These are phyloP conservation scores for Meloidogyne floridensis DNA, from an alignment of 1,140 invertebrate species.

Conservation along the genomic window DNA sequence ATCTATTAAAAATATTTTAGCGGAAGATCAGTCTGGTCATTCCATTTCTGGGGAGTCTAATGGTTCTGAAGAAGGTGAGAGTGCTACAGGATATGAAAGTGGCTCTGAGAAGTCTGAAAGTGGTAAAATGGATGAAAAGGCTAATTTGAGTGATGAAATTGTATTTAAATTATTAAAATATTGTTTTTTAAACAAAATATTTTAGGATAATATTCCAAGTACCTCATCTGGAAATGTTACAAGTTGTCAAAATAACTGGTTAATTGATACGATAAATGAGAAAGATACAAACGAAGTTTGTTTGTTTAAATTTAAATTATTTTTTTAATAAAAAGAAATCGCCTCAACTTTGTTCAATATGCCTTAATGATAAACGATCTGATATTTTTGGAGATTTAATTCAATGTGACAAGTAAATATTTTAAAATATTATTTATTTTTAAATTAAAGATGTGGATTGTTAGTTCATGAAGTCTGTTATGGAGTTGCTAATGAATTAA, in stretches of 20 bases:
- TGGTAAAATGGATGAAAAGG: constrained; percentile 5
- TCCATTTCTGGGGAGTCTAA: not conserved
- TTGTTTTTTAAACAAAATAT: not conserved
- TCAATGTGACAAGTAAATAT: constrained; percentile 41
- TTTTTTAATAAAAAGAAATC: too few species aligned
- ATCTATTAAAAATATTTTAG: constrained; percentile 18
- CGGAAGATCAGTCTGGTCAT: not conserved
- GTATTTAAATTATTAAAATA: constrained; percentile 16
- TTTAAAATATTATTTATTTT: constrained; percentile 3
- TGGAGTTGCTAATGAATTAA: constrained; percentile 3
- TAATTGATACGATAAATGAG: too few species aligned
- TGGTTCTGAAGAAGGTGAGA: not conserved
- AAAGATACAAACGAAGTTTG: too few species aligned
- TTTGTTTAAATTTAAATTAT: too few species aligned
- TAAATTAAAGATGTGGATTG: constrained; percentile 41
- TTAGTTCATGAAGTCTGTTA: constrained; percentile 49
- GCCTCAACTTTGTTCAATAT: constrained; percentile 38
- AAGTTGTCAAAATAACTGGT: not conserved
- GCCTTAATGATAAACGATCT: constrained; percentile 36
- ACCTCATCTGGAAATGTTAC: not conserved
- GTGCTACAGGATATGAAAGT: not conserved
- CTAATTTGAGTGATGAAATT: constrained; percentile 4
- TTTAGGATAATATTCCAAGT: not conserved
- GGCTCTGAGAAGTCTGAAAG: not conserved
- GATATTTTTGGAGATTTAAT: constrained; percentile 33